Percentiles rank a stretch among this genome's conserved stretches.
phyloP scores from a whole-genome alignment of 2,113 vertebrate genomes.

The Rhagologus leucostigma region DNA sequence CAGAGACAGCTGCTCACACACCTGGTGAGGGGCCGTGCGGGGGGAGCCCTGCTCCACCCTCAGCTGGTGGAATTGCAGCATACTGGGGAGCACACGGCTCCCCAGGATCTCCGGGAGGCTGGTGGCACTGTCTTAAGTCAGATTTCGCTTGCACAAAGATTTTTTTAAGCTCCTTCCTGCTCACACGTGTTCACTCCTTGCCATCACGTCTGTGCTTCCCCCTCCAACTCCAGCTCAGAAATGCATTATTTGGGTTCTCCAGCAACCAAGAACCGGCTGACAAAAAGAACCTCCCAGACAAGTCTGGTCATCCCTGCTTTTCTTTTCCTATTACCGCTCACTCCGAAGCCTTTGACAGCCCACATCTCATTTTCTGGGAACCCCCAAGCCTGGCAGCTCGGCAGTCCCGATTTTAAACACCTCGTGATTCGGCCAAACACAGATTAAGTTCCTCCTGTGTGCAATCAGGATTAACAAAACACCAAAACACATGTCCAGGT shows the following conservation, averaged over 20 bases:
- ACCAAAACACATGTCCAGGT: neutral
- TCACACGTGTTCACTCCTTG: neutral
- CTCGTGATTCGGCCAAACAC: neutral
- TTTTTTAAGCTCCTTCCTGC: neutral
- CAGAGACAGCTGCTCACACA: neutral
- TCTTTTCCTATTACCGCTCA: neutral
- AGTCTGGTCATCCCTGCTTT: neutral
- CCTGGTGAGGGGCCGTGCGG: neutral
- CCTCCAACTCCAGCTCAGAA: neutral
- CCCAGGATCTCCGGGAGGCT: neutral
- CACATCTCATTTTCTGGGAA: neutral
- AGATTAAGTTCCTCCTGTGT: neutral
- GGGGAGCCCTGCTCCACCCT: neutral
- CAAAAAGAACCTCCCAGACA: neutral
- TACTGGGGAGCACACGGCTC: neutral
- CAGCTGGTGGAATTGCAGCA: neutral
- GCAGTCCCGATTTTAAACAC: rapidly evolving
- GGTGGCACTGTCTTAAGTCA: neutral
- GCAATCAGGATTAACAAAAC: neutral
- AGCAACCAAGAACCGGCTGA: neutral
- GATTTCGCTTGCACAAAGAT: neutral
- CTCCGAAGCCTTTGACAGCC: neutral
- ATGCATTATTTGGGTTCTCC: neutral
- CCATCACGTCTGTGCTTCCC: neutral
- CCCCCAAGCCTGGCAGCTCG: neutral